phyloP scores from a whole-genome alignment of 2,888 invertebrate species.

The Sinotaia quadrata region DNA sequence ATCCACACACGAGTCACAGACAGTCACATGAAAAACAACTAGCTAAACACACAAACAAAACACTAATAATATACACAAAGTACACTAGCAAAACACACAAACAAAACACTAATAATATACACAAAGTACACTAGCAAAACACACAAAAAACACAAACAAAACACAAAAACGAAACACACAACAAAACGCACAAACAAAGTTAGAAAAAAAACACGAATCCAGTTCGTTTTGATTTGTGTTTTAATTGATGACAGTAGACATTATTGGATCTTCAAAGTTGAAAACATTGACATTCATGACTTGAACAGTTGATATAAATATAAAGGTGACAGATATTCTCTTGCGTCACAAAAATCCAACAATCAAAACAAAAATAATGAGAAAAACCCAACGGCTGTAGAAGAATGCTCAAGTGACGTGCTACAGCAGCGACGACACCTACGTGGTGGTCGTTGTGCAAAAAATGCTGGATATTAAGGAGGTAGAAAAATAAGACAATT shows the following conservation, averaged over 20 bases:
- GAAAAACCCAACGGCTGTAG: conserved; percentile 7
- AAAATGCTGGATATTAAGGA: background rate
- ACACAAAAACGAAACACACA: background rate
- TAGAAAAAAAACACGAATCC: too few relatives aligned
- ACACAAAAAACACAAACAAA: background rate
- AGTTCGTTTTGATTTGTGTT: conserved; percentile 32
- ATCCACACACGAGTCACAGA: background rate
- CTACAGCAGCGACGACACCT: background rate
- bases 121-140: background rate
- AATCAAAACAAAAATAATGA: conserved; percentile 3
- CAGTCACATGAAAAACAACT: background rate
- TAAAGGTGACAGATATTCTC: conserved; percentile 29
- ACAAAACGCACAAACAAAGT: too few relatives aligned
- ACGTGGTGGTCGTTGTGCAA: background rate
- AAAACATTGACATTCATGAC: conserved; percentile 34
- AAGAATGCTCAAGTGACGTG: conserved; percentile 7
- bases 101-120: background rate
- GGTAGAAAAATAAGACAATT: too few relatives aligned
- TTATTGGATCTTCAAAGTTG: conserved; percentile 26
- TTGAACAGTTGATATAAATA: conserved; percentile 33
- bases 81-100: background rate
- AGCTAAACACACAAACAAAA: background rate
- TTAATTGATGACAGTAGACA: conserved; percentile 35
- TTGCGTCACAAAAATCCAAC: conserved; percentile 13
- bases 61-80: background rate